A percentile compares a stretch with the other conserved stretches of the same genome.
Evolutionary conservation across 2,797 vertebrate genomes (phyloP).

Genomic region (Meriones psammophilus): DNA sequence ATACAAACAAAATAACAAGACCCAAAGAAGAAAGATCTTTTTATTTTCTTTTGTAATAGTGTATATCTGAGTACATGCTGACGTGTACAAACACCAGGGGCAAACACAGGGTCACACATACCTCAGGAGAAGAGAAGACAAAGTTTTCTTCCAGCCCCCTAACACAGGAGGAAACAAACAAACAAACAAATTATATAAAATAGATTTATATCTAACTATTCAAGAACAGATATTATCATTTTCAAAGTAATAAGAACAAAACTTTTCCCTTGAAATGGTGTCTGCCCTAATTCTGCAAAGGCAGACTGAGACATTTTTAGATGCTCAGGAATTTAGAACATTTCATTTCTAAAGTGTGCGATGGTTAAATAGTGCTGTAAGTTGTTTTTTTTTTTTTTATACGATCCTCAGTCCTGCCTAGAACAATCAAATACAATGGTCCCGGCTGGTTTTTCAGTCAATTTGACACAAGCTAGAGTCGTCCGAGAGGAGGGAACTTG

Average conservation of each 20-base stretch:
- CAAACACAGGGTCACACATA: neutral
- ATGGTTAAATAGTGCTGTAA: neutral
- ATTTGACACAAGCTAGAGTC: neutral
- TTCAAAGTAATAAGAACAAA: neutral
- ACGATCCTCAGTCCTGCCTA: neutral
- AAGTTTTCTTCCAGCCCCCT: neutral
- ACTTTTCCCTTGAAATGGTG: neutral
- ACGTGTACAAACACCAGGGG: neutral
- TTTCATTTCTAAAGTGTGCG: neutral
- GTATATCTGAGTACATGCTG: neutral
- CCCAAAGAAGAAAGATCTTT: neutral
- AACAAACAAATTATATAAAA: neutral
- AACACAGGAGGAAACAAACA: neutral
- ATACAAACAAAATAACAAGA: neutral
- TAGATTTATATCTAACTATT: neutral
- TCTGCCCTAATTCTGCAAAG: neutral
- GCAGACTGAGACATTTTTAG: conserved; percentile 19
- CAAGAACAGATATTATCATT: neutral
- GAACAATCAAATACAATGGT: neutral
- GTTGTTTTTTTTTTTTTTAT: neutral
- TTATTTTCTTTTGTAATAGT: neutral
- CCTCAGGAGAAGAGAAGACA: neutral
- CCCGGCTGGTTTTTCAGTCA: neutral
- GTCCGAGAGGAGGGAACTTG: neutral
- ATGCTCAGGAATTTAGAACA: neutral